Conservation (phyloP, 2,888 invertebrate species). For the Tethea ocularis region DNA sequence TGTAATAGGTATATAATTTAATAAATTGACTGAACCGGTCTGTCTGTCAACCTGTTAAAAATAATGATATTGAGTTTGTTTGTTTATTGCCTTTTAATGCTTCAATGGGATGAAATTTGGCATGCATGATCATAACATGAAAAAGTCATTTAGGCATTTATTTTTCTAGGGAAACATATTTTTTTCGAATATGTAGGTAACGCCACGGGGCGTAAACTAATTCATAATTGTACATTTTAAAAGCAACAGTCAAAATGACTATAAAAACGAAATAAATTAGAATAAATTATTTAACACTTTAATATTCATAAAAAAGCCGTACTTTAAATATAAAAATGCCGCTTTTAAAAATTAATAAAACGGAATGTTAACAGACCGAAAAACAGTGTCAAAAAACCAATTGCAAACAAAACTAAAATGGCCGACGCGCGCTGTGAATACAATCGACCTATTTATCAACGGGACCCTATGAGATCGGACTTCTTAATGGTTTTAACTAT, state of each 20-base stretch:
- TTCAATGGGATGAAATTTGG: too few species aligned
- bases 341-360: background rate
- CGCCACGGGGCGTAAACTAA: too few species aligned
- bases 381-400: conserved; percentile 49
- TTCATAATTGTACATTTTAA: background rate
- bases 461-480: conserved; percentile 55
- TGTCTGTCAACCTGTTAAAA: too few species aligned
- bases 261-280: background rate
- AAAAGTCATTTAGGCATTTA: too few species aligned
- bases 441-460: conserved; percentile 68
- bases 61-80: too few species aligned
- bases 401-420: conserved; percentile 58
- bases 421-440: conserved; percentile 58
- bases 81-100: too few species aligned
- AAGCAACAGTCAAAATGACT: too few species aligned
- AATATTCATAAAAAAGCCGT: background rate
- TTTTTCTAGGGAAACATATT: too few species aligned
- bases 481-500: conserved; percentile 65
- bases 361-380: background rate
- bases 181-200: too few species aligned
- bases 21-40: too few species aligned
- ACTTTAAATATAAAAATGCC: background rate
- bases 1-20: too few species aligned
- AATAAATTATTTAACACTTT: background rate
- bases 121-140: too few species aligned